Percentiles rank a stretch among this genome's conserved stretches.
Evolutionary conservation across 2,888 invertebrate genomes (phyloP).

Genomic region (Dioctria rufipes): DNA sequence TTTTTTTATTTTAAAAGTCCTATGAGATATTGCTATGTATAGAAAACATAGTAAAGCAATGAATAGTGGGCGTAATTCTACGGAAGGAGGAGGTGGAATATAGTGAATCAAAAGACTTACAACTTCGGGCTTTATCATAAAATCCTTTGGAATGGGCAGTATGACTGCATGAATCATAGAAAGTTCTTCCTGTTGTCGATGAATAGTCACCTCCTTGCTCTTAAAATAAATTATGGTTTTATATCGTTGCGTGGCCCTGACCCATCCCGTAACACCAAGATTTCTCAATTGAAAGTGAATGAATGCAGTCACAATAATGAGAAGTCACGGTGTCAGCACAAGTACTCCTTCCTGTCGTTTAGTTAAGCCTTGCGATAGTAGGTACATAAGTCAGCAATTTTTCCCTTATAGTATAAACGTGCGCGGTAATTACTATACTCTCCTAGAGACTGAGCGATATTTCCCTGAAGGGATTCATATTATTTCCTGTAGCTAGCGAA

Average conservation of each 20-base stretch:
- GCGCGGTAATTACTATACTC: no score
- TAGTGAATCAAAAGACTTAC: neutral
- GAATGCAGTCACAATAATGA: constrained; percentile 44
- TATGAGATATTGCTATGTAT: neutral
- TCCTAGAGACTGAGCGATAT: no score
- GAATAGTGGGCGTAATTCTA: neutral
- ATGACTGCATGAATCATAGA: constrained; percentile 10
- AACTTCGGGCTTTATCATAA: constrained; percentile 32
- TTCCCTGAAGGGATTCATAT: no score
- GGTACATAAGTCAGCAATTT: constrained; percentile 25
- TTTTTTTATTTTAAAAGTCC: no score
- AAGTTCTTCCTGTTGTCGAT: constrained; percentile 36
- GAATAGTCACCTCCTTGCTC: constrained; percentile 25
- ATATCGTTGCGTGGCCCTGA: constrained; percentile 39
- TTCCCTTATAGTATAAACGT: neutral
- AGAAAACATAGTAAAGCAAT: neutral
- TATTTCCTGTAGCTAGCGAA: no score
- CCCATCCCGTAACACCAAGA: neutral
- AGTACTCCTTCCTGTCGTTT: neutral
- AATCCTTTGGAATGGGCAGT: neutral
- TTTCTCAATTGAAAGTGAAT: constrained; percentile 30
- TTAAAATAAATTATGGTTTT: constrained; percentile 33
- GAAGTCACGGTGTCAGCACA: constrained; percentile 35
- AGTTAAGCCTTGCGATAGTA: neutral
- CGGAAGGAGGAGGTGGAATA: neutral